These are phyloP conservation scores for Melinaea menophilus DNA, from an alignment of 2,888 invertebrate species.

Conservation along the genomic window DNA sequence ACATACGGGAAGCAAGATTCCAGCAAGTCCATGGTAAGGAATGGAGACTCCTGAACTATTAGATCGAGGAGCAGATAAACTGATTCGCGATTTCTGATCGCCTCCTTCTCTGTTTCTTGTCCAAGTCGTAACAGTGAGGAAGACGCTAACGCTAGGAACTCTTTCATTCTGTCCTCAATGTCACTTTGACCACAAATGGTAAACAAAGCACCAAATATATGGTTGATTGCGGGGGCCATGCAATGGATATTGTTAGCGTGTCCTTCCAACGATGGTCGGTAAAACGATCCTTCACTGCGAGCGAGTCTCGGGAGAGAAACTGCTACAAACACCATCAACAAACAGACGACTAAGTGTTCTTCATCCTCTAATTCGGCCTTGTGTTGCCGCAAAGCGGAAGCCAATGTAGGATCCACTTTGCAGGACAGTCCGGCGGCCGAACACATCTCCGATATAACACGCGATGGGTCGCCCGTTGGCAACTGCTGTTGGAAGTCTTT, in stretches of 20 bases:
- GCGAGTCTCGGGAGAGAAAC: constrained; percentile 98
- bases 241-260: constrained; percentile 99
- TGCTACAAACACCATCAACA: constrained; percentile 99
- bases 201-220: constrained; percentile 97
- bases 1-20: constrained; percentile 99
- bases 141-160: constrained; percentile 94
- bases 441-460: constrained; percentile 98
- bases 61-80: constrained; percentile 97
- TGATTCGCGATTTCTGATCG: constrained; percentile 95
- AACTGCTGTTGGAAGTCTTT: constrained; percentile 95
- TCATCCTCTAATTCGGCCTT: constrained; percentile 93
- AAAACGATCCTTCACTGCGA: constrained; percentile 92
- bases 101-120: constrained; percentile 96
- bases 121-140: constrained; percentile 96
- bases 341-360: constrained; percentile 94
- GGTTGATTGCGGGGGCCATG: constrained; percentile 96
- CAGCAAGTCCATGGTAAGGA: constrained; percentile 98
- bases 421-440: constrained; percentile 96
- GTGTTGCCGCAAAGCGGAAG: constrained; percentile 92
- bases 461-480: constrained; percentile 91
- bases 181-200: constrained; percentile 97
- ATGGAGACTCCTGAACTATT: constrained; percentile 98
- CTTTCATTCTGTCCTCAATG: constrained; percentile 98
- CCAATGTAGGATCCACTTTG: constrained; percentile 96
- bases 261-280: constrained; percentile 91